Percentiles rank a stretch among this genome's conserved stretches.
Conservation (phyloP, 2,797 vertebrate species). For the Sebastes alutus region DNA sequence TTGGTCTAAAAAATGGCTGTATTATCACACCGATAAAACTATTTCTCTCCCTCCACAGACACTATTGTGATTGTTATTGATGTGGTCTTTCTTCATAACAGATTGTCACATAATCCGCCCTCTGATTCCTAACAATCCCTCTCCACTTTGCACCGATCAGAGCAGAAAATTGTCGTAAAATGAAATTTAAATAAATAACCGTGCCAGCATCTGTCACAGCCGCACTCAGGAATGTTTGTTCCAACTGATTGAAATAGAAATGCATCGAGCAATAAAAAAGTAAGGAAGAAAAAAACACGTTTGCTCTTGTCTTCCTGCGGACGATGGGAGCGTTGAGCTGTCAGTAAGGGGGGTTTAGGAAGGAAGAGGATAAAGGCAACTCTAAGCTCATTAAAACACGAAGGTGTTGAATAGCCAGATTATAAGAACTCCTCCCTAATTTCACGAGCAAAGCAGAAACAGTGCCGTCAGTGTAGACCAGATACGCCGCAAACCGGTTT, state of each 20-base stretch:
- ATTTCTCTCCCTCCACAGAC: background rate
- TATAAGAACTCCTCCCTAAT: slow-evolving; percentile 67
- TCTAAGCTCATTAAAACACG: slow-evolving; percentile 73
- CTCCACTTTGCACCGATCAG: slow-evolving; percentile 16
- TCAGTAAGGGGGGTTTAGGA: slow-evolving; percentile 52
- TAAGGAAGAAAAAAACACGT: background rate
- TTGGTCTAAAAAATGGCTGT: background rate
- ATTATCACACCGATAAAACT: background rate
- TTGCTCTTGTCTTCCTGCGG: background rate
- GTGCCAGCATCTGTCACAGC: slow-evolving; percentile 26
- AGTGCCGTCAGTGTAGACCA: slow-evolving; percentile 53
- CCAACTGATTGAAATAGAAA: slow-evolving; percentile 5
- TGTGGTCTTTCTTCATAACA: background rate
- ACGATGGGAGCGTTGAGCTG: slow-evolving; percentile 43
- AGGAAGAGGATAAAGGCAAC: slow-evolving; percentile 58
- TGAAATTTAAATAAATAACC: slow-evolving; percentile 21
- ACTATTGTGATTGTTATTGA: slow-evolving; percentile 4
- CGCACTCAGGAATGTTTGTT: background rate
- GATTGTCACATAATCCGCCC: slow-evolving; percentile 10
- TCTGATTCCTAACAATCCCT: background rate
- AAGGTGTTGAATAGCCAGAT: slow-evolving; percentile 76
- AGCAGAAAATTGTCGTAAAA: slow-evolving; percentile 25
- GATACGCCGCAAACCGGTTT: slow-evolving; percentile 57
- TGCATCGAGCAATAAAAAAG: slow-evolving; percentile 17
- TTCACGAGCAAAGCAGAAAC: slow-evolving; percentile 64